phyloP scores from a whole-genome alignment of 2,888 invertebrate species.

The Dynastes hyllus region DNA sequence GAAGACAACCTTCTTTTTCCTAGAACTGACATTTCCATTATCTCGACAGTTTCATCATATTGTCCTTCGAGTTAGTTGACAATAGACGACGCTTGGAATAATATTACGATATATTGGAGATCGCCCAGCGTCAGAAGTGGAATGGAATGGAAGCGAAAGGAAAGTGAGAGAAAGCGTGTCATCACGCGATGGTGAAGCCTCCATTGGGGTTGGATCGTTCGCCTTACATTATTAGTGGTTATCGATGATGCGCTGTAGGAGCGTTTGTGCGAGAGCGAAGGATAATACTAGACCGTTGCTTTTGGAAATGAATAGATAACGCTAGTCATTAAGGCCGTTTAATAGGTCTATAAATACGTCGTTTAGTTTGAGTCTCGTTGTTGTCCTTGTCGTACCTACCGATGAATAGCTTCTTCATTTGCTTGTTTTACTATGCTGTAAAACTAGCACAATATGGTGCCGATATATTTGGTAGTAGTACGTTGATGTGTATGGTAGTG shows the following conservation, averaged over 20 bases:
- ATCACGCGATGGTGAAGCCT: constrained; percentile 2
- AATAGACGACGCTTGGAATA: constrained; percentile 32
- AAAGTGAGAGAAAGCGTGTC: constrained; percentile 2
- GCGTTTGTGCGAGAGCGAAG: not conserved
- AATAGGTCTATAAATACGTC: constrained; percentile 26
- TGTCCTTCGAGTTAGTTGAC: constrained; percentile 42
- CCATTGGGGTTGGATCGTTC: not conserved
- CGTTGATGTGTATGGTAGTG: no score
- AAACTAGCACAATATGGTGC: no score
- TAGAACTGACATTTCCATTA: constrained; percentile 45
- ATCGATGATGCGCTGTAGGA: constrained; percentile 29
- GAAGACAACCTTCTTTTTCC: not conserved
- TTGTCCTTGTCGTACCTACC: not conserved
- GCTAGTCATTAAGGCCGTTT: constrained; percentile 25
- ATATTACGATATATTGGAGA: constrained; percentile 28
- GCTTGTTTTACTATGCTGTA: no score
- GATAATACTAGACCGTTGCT: constrained; percentile 24
- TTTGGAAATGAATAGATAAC: constrained; percentile 36
- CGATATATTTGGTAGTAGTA: no score
- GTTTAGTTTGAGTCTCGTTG: constrained; percentile 1
- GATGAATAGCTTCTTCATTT: no score
- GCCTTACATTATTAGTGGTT: constrained; percentile 40
- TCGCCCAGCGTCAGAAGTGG: not conserved
- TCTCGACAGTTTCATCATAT: constrained; percentile 51
- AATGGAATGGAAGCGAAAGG: not conserved